Base-by-base conservation (phyloP, 2,113 vertebrate species). In the Oncorhynchus mykiss region DNA sequence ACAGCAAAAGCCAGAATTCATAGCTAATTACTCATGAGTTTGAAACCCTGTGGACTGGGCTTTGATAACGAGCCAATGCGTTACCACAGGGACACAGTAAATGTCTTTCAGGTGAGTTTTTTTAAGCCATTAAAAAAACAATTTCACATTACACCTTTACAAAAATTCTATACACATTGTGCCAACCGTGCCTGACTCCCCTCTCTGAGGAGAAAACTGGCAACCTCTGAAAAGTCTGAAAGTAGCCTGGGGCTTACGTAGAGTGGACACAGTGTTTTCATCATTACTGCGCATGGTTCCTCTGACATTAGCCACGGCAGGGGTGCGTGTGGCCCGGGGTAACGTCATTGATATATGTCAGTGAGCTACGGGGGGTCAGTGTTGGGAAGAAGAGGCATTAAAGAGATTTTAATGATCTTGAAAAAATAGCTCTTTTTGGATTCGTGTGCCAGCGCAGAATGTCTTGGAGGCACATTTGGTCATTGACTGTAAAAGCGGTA, bases 401-500 rank as follows among this genome's bases (percentile, higher is more conserved):
- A 92, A 87, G 89, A 92, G 86, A 45, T 84, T 91, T 91, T 92
- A 91, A 93, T 90, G 91, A 90, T 78, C 80, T 86, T 82, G 75
- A 84, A 72, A 54, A 76, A 75, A 66, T 54, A 78, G 67, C 34
- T 72, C 64, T 83, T 14, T 79, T 82, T 78, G 72, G 77, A 82
- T 78, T 77, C 66, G 29, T 69, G 76, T 75, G 29, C 24, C 54
- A 66, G 45, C n/a, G 31, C 16, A 64, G 14, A 72, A 11, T 76
- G 34, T 80, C 75, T 69, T 18, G 8, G 25, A 82, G 80, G 79
- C 71, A 85, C 59, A 64, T 77, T 49, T 48, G 12, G 65, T 29
- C 24, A 31, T 29, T 29, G 16, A 18, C 66, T 34, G 66, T 39
- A 68, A 68, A 20, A 76, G n/a, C 24, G 64, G 57, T 22, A 67